phyloP scores from a whole-genome alignment of 2,888 invertebrate genomes.

The Nephrotoma guestfalica region DNA sequence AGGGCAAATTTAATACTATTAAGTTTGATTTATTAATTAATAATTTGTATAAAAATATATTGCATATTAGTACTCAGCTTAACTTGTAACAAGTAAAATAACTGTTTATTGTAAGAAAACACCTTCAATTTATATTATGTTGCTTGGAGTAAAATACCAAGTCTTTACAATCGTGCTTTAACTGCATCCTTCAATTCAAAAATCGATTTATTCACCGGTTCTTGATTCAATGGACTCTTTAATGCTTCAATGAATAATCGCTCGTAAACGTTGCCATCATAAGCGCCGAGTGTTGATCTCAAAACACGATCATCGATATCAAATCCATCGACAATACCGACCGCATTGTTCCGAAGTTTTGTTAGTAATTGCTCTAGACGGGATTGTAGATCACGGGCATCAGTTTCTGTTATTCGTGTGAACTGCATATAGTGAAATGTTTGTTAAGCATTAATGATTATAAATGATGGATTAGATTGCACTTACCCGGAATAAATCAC shows the following conservation, averaged over 20 bases:
- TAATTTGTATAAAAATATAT: too few species aligned
- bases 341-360: slow-evolving; percentile 69
- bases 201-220: neutral
- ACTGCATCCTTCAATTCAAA: neutral
- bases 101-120: too few species aligned
- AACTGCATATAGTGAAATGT: slow-evolving; percentile 19
- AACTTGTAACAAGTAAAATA: too few species aligned
- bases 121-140: too few species aligned
- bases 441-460: neutral
- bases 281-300: slow-evolving; percentile 60
- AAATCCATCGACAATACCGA: slow-evolving; percentile 83
- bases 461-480: neutral
- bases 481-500: slow-evolving; percentile 66
- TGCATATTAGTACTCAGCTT: too few species aligned
- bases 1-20: too few species aligned
- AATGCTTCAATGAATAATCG: slow-evolving; percentile 63
- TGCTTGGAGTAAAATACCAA: too few species aligned
- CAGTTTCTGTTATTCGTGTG: slow-evolving; percentile 22
- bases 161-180: neutral
- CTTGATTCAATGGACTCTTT: slow-evolving; percentile 67
- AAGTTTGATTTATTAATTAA: too few species aligned
- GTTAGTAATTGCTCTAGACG: slow-evolving; percentile 56
- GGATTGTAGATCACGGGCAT: slow-evolving; percentile 38
- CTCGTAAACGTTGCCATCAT: slow-evolving; percentile 75
- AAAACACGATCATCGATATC: slow-evolving; percentile 68